Evolutionary conservation across 2,113 vertebrate genomes (phyloP).

Genomic region (Cacatua alba): DNA sequence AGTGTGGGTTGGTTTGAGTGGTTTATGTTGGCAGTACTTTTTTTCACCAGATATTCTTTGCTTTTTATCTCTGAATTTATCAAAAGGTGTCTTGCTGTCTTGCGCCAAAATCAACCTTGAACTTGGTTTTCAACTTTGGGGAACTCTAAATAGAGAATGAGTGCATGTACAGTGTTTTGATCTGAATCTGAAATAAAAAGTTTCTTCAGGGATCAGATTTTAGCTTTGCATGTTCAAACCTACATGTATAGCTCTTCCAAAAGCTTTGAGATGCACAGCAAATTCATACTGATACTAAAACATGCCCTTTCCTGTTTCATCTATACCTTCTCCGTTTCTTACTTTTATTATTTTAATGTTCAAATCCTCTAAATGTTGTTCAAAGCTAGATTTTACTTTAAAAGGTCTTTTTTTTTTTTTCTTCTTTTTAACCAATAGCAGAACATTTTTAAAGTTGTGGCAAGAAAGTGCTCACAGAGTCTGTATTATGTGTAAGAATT

Average conservation of each 20-base stretch:
- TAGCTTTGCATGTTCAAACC: background rate
- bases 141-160: background rate
- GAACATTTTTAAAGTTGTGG: background rate
- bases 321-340: background rate
- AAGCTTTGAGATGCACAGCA: background rate
- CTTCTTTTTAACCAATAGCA: background rate
- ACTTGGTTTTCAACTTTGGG: background rate
- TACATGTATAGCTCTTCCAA: background rate
- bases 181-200: background rate
- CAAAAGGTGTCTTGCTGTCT: background rate
- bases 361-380: background rate
- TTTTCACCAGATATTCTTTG: background rate
- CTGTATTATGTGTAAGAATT: background rate
- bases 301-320: background rate
- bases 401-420: accelerated
- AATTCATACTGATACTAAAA: background rate
- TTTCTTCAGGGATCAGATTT: background rate
- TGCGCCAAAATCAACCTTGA: background rate
- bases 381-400: background rate
- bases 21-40: background rate
- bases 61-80: background rate
- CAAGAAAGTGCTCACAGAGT: accelerated
- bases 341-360: background rate
- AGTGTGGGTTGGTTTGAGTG: background rate
- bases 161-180: background rate